Base-by-base conservation (phyloP, 2,888 invertebrate species). In the Dysmachus trigonus region DNA sequence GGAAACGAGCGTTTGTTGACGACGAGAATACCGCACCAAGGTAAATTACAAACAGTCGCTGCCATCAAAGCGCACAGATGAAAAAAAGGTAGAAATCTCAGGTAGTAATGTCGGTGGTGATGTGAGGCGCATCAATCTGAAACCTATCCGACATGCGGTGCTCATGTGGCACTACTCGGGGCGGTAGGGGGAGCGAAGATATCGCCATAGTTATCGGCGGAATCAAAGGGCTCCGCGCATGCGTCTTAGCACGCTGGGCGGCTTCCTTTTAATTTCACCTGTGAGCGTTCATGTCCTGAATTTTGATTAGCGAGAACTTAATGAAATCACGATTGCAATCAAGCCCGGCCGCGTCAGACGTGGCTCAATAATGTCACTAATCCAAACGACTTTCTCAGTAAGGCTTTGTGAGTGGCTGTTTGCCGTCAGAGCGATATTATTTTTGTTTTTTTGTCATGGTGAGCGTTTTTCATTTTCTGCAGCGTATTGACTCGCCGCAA, bases 251-350 rank as follows among this genome's bases (percentile, higher is more conserved):
- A 13, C 38, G 38, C 7, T 13, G 13, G 76, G 76, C 76, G 76
- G 76, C 76, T 35, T 76, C 76, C 38, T 76, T 76, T 76, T 38
- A 76, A 76, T 76, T 76, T 76, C 76, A 38, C 76, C 76, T 76
- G 76, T 76, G 76, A 41, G 27, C 35, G 76, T 18, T 22, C 76
- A 76, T 41, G 76, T 76, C 76, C 76, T 76, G 76, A 76, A 76
- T 76, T 76, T 38, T 76, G 76, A 76, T 76, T 76, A 76, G 38
- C 76, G 38, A 76, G 38, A 35, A 76, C 41, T 76, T 76, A 38
- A 76, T 76, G 35, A 76, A 76, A 76, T 76, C 76, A 76, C 41
- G 76, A 76, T 35, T 41, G 35, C 76, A 38, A 76, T n/a, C 76
- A 35, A 76, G 62, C 62, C 18, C 62, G 18, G 62, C 38, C 22